Base-by-base conservation (phyloP, 2,113 vertebrate genomes). In the Eurystomus gularis region DNA sequence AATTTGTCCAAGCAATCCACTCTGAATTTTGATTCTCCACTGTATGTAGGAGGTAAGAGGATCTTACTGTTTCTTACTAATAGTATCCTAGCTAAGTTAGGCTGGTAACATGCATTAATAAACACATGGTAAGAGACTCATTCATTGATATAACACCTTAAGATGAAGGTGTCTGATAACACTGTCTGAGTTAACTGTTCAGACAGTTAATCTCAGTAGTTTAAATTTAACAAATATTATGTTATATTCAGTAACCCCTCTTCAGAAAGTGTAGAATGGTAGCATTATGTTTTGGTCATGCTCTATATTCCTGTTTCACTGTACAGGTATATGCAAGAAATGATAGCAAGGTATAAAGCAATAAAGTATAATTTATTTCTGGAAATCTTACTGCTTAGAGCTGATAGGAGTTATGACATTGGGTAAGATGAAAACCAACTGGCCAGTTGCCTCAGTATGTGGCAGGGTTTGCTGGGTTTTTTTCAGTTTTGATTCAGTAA, bases 21-120 rank as follows among this genome's bases (percentile, higher is more conserved):
- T 66, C 98, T 99, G 95, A 99, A 98, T 94, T 98, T 99, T 52
- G 98, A 99, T 86, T 99, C 99, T 48, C 99, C 99, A 0, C 98
- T 99, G 68, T 99, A 99, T 86, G 98, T 99, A 39, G 99, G 99
- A 98, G 99, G 99, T 99, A 97, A 98, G 98, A 78, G 66, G 46
- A 94, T 88, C 51, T 84, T 92, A 35, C 31, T 95, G 40, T 71
- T 88, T 96, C 55, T 89, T 81, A 55, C 6, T 84, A 42, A 62
- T 13, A 13, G 10, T 80, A 28, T 54, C 37, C 24, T 48, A 72
- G 48, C 24, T 76, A 66, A 61, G 79, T 65, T 58, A 35, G 6
- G 71, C 23, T 76, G 51, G 17, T 82, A 61, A 76, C n/a, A 60
- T 12, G 15, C 13, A 25, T 72, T 77, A 76, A 44, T 42, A 81